Percentiles rank a stretch among this genome's conserved stretches.
phyloP scores from a whole-genome alignment of 2,888 invertebrate genomes.

The Caenorhabditis doughertyi region DNA sequence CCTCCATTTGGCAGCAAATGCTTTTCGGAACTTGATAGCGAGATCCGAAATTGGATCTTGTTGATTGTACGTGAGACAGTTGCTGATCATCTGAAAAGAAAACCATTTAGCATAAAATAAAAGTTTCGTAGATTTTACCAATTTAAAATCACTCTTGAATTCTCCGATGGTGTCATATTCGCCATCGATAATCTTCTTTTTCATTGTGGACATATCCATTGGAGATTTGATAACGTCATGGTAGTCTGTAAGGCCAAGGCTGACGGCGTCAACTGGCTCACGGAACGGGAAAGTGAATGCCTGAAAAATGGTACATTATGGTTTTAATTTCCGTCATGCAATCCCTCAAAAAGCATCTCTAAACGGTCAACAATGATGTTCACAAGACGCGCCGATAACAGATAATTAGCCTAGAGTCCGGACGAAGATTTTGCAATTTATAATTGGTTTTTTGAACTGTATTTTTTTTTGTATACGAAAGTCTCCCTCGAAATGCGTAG shows the following conservation, averaged over 20 bases:
- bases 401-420: too few species aligned
- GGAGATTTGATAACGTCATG: conserved; percentile 98
- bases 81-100: conserved; percentile 88
- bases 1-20: conserved; percentile 33
- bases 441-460: too few species aligned
- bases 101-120: not conserved
- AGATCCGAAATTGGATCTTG: conserved; percentile 64
- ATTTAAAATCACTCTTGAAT: conserved; percentile 88
- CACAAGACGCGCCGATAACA: too few species aligned
- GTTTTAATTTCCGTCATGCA: too few species aligned
- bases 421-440: too few species aligned
- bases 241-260: conserved; percentile 95
- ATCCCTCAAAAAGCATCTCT: too few species aligned
- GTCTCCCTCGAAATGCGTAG: too few species aligned
- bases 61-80: conserved; percentile 80
- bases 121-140: conserved; percentile 84
- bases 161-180: conserved; percentile 92
- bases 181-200: conserved; percentile 91
- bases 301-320: conserved; percentile 11
- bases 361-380: too few species aligned
- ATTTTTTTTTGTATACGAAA: too few species aligned
- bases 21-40: conserved; percentile 33
- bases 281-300: conserved; percentile 88
- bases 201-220: conserved; percentile 98
- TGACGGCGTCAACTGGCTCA: conserved; percentile 97